Base-by-base conservation (phyloP, 2,113 vertebrate species). In the Sceloporus tristichus region DNA sequence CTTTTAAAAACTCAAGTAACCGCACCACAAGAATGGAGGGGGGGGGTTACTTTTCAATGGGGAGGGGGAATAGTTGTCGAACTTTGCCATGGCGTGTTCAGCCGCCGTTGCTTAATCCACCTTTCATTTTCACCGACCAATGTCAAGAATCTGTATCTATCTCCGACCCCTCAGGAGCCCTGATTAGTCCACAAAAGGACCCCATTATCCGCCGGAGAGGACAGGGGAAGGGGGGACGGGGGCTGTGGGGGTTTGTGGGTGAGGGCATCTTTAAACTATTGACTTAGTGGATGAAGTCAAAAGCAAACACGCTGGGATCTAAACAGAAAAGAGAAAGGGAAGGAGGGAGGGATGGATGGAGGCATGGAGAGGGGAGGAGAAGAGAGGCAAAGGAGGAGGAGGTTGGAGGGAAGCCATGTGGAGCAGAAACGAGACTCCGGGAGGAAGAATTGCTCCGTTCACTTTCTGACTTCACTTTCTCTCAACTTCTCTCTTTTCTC, bases 121-220 rank as follows among this genome's bases (percentile, higher is more conserved):
- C 98, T 99, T 99, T 99, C 98, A 98, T 98, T 98, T 98, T 96
- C 92, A 96, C 98, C 97, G 98, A 98, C 98, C 98, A 98, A 98
- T 98, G 97, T 97, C 97, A 98, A 98, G 98, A 98, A 98, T 98
- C 97, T 97, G 95, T 96, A 95, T 97, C 91, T 97, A 98, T 98
- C 98, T 97, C 98, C 91, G 94, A 96, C 97, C 97, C 98, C 96
- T 98, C 96, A 96, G 98, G 98, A 98, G 97, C 97, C 13, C 98
- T 98, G 98, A 98, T 98, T 98, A 98, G 97, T 92, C 96, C 96
- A 98, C 98, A 99, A 99, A 98, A 97, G 98, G 96, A 94, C 95
- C 96, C 97, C 94, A 97, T 97, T 97, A 97, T 98, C 98, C 97
- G 94, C 95, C 95, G 97, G 97, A 95, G 96, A 95, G 96, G 97